Evolutionary conservation across 2,888 invertebrate genomes (phyloP), one percentile per base, ranked within the genome.

Genomic region (Hesperia comma): DNA sequence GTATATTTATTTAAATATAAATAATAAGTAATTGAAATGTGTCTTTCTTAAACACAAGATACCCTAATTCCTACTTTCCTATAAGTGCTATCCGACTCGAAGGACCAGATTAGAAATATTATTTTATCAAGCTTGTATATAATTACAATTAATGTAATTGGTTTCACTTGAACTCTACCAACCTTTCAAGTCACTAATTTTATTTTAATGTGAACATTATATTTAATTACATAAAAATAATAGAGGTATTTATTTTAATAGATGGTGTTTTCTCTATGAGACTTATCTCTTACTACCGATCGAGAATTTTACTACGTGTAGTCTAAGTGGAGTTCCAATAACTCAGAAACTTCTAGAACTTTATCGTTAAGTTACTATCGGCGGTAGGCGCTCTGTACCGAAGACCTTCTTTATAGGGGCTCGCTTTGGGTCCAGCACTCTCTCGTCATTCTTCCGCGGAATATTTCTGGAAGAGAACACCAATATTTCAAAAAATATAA

Each of bases 361-460:
- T n/a, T 6, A 12, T n/a, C 37, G 64, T 66, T 66, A 86, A 0
- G 90, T 89, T 41, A 86, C 83, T 58, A 92, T 88, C 10, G 92
- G 91, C n/a, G 91, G 81, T 32, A 93, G 81, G 2, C 91, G 88
- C 68, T 90, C 88, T 71, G 82, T 84, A 49, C 82, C 83, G 63
- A 92, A 80, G 63, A 87, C 81, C 79, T 88, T 92, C 83, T 84
- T 91, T 77, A 93, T 83, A 63, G 88, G 92, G 68, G 91, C 92
- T 75, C 92, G 90, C 82, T 88, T 91, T 76, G 92, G 83, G 82
- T 93, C 93, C 80, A 93, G 68, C 69, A 92, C 82, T 84, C 93
- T 84, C 81, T 91, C 87, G 84, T 89, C 88, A 77, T 80, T 81
- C 75, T 84, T 84, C 69, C 93, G 83, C 68, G 86, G 77, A 69